phyloP scores from a whole-genome alignment of 2,113 vertebrate species.

The Atrichornis clamosus region DNA sequence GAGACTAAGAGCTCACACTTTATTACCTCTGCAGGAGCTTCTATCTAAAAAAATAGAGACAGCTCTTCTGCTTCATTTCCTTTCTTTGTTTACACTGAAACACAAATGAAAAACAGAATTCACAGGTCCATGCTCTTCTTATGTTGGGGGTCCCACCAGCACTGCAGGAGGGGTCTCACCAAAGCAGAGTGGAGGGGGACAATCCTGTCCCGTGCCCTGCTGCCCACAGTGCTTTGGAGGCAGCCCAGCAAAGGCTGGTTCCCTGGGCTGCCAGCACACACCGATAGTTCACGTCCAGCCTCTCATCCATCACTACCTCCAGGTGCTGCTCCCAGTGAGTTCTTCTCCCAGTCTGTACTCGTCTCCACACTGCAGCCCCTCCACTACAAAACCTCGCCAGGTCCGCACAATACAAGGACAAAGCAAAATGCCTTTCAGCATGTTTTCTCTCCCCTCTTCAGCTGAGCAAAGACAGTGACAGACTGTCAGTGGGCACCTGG shows the following conservation, averaged over 20 bases:
- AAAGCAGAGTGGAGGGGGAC: background rate
- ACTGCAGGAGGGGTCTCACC: background rate
- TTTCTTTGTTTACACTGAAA: background rate
- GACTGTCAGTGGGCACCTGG: background rate
- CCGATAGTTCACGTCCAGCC: background rate
- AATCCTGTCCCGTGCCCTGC: too few species aligned
- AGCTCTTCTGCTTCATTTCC: background rate
- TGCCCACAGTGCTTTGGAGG: background rate
- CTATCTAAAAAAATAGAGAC: background rate
- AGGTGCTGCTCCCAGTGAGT: rapidly evolving
- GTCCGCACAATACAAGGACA: too few species aligned
- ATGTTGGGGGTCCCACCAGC: background rate
- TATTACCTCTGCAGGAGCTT: background rate
- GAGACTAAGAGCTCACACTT: background rate
- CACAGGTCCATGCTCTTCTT: too few species aligned
- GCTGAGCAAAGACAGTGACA: background rate
- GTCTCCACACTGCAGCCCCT: rapidly evolving
- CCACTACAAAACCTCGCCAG: background rate
- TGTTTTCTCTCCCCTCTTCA: background rate
- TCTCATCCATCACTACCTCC: background rate
- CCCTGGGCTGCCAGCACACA: background rate
- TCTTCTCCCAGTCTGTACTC: too few species aligned
- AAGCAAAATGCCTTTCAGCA: background rate
- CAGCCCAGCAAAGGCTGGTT: background rate
- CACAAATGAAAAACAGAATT: background rate